Evolutionary conservation across 2,797 vertebrate genomes (phyloP).

Genomic region (Masticophis lateralis): DNA sequence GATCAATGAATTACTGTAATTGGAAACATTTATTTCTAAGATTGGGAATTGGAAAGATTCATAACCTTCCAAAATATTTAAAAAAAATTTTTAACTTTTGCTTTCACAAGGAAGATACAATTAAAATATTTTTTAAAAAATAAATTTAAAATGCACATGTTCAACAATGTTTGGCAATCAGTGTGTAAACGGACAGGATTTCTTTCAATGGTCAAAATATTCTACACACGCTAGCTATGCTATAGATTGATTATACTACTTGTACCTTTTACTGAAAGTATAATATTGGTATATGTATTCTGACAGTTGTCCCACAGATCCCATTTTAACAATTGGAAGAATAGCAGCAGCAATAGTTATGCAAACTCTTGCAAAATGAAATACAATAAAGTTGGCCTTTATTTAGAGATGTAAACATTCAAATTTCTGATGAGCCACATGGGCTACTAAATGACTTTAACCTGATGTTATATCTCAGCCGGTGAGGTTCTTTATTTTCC

Average conservation of each 20-base stretch:
- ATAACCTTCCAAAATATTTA: slow-evolving; percentile 31
- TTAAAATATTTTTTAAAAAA: neutral
- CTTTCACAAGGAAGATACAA: slow-evolving; percentile 17
- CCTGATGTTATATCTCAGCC: neutral
- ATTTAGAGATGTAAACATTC: neutral
- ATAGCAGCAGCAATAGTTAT: neutral
- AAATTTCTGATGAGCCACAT: neutral
- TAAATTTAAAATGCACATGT: slow-evolving; percentile 34
- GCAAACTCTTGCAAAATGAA: neutral
- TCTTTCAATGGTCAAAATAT: slow-evolving; percentile 40
- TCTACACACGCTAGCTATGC: slow-evolving; percentile 10
- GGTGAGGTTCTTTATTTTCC: neutral
- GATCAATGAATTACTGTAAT: slow-evolving; percentile 39
- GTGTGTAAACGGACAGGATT: slow-evolving; percentile 50
- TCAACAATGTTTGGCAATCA: slow-evolving; percentile 41
- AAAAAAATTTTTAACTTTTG: neutral
- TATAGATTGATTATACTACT: neutral
- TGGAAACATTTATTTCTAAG: neutral
- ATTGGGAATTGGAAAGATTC: slow-evolving; percentile 44
- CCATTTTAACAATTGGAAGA: neutral
- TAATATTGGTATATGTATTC: neutral
- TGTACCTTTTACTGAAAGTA: neutral
- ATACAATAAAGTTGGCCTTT: neutral
- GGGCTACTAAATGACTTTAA: neutral
- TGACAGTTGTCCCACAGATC: neutral